Evolutionary conservation across 1,140 invertebrate genomes (phyloP).

Genomic region (Calephelis nemesis): DNA sequence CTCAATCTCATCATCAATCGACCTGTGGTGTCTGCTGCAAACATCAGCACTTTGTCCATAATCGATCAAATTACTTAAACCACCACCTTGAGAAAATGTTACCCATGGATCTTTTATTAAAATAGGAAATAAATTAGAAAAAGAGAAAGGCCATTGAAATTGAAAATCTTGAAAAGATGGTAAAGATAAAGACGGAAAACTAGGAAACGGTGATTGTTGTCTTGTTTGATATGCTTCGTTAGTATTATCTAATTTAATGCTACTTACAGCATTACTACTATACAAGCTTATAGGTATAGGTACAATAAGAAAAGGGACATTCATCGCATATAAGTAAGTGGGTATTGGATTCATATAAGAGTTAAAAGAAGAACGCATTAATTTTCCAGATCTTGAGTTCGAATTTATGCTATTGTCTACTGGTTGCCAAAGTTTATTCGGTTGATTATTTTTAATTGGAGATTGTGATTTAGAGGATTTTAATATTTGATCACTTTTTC

Average conservation of each 20-base stretch:
- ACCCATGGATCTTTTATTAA: conserved; percentile 80
- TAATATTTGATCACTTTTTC: conserved; percentile 58
- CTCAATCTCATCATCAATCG: conserved; percentile 30
- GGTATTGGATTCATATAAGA: conserved; percentile 28
- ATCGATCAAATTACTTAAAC: conserved; percentile 70
- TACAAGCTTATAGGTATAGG: conserved; percentile 38
- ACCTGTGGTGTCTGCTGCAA: conserved; percentile 65
- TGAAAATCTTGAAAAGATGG: conserved; percentile 43
- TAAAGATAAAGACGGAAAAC: conserved; percentile 30
- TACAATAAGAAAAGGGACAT: conserved; percentile 54
- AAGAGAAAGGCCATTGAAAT: conserved; percentile 64
- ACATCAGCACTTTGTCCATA: conserved; percentile 79
- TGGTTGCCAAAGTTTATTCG: conserved; percentile 31
- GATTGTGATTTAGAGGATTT: conserved; percentile 42
- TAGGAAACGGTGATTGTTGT: conserved; percentile 42
- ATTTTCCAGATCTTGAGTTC: conserved; percentile 44
- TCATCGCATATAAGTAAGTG: conserved; percentile 48
- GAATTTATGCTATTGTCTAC: conserved; percentile 32
- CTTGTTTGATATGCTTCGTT: conserved; percentile 43
- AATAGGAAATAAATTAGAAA: conserved; percentile 78
- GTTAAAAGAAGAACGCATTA: conserved; percentile 31
- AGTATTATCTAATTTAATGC: conserved; percentile 30
- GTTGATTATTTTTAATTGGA: conserved; percentile 30
- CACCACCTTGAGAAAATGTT: conserved; percentile 69
- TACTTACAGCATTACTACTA: conserved; percentile 30